A percentile compares a stretch with the other conserved stretches of the same genome.
Evolutionary conservation across 1,140 invertebrate species (phyloP).

Genomic region (Telenomus remus): DNA sequence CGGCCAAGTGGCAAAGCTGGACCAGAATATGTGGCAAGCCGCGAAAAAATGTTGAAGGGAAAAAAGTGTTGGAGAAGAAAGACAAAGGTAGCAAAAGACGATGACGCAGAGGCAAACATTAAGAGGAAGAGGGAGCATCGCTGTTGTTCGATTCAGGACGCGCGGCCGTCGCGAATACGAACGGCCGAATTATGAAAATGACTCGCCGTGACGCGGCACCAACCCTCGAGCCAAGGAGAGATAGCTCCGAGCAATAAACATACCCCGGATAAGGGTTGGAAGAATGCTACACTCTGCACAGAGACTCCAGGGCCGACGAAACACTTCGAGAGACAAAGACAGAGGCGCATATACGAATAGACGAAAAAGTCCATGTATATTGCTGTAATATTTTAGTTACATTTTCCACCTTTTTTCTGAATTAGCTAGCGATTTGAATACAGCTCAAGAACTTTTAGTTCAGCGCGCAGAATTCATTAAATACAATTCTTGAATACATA

Average conservation of each 20-base stretch:
- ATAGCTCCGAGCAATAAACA: constrained; percentile 75
- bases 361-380: constrained; percentile 30
- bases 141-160: constrained; percentile 74
- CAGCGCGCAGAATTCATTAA: no score
- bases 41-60: constrained; percentile 27
- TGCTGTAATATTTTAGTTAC: constrained; percentile 35
- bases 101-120: constrained; percentile 35
- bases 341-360: constrained; percentile 12
- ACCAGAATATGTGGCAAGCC: constrained; percentile 38
- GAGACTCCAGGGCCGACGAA: constrained; percentile 35
- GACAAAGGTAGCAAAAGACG: constrained; percentile 34
- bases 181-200: constrained; percentile 79
- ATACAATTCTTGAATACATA: no score
- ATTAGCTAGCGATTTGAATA: no score
- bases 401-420: constrained; percentile 2
- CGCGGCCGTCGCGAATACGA: constrained; percentile 75
- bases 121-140: constrained; percentile 46
- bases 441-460: no score
- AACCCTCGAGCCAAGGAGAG: constrained; percentile 69
- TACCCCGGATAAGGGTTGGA: constrained; percentile 65
- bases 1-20: constrained; percentile 24
- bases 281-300: constrained; percentile 28
- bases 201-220: constrained; percentile 73
- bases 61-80: constrained; percentile 37
- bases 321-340: constrained; percentile 27